Base-by-base conservation (phyloP, 92 coral and sea anemone genomes). In the Parazoanthus swiftii region DNA sequence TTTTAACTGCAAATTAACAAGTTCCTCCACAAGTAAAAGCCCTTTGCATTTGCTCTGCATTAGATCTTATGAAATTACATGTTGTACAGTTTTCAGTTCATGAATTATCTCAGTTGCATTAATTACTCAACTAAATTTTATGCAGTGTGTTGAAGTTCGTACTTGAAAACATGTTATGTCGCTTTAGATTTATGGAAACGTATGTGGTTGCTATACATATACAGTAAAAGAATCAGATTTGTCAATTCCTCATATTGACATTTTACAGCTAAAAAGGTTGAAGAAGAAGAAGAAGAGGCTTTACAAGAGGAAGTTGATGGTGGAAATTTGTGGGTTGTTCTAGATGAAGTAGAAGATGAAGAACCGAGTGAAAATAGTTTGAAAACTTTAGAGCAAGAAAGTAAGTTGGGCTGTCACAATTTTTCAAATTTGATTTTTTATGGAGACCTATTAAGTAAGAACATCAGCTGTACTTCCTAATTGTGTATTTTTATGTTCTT, bases 301-400 rank as follows among this genome's bases (percentile, higher is more conserved):
- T 56, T 56, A 25, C 72, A 80, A 84, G 87, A 71, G 2, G 76
- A 23, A 11, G 33, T 54, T 82, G 76, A 67, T 65, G 87, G 33
- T 26, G 89, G 81, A 43, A 72, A 85, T 29, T 51, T 72, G 1
- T 85, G 77, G 74, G 70, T 89, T 77, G 93, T 89, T 59, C 81
- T 91, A 38, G 93, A 91, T 80, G 91, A 91, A 51, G 90, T 88
- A 44, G 76, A 81, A 63, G 87, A 82, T 44, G 88, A 84, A 43
- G 91, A 91, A 21, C 38, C 84, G 26, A 81, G 77, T 77, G 80
- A 73, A 91, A 85, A 72, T 81, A 26, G 11, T 42, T 88, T 86
- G 72, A 43, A 91, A 89, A 76, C 65, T 15, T 11, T 88, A 79
- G 79, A 39, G 15, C 83, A 74, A 14, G 89, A 90, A 88, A 88